These are phyloP conservation scores for Melanophora roralis DNA, from an alignment of 2,888 invertebrate genomes.

Conservation along the genomic window DNA sequence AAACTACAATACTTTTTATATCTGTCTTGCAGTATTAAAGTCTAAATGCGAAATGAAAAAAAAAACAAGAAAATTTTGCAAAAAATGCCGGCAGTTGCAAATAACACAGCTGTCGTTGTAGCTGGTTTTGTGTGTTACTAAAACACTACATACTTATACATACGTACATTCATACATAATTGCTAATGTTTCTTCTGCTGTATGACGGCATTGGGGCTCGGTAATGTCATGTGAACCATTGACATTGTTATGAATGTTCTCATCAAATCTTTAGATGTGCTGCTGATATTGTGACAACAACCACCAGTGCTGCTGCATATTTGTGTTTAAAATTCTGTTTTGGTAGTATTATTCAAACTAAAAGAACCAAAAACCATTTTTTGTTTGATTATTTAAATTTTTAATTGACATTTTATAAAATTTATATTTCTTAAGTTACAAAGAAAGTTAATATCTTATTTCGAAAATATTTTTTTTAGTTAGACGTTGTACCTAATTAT, in stretches of 20 bases:
- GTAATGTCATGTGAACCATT: constrained; percentile 49
- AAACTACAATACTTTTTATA: not conserved
- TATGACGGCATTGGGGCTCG: constrained; percentile 21
- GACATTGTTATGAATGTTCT: constrained; percentile 58
- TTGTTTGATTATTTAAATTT: too few species aligned
- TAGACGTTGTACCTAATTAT: too few species aligned
- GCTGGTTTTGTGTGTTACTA: constrained; percentile 43
- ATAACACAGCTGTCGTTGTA: constrained; percentile 55
- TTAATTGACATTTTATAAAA: too few species aligned
- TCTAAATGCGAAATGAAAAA: constrained; percentile 2
- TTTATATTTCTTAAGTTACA: too few species aligned
- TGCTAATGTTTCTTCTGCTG: constrained; percentile 31
- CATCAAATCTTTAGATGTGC: constrained; percentile 51
- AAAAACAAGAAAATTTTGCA: constrained; percentile 39
- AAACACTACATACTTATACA: constrained; percentile 5
- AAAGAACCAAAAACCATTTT: constrained; percentile 34
- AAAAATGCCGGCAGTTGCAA: constrained; percentile 48
- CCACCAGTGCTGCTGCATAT: not conserved
- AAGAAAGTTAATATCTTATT: too few species aligned
- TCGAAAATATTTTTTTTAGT: too few species aligned
- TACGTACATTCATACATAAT: constrained; percentile 21
- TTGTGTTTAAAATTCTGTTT: constrained; percentile 5
- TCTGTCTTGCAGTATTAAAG: not conserved
- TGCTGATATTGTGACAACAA: constrained; percentile 27
- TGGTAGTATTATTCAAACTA: not conserved